Evolutionary conservation across 2,888 invertebrate species (phyloP).

Genomic region (Dioctria rufipes): DNA sequence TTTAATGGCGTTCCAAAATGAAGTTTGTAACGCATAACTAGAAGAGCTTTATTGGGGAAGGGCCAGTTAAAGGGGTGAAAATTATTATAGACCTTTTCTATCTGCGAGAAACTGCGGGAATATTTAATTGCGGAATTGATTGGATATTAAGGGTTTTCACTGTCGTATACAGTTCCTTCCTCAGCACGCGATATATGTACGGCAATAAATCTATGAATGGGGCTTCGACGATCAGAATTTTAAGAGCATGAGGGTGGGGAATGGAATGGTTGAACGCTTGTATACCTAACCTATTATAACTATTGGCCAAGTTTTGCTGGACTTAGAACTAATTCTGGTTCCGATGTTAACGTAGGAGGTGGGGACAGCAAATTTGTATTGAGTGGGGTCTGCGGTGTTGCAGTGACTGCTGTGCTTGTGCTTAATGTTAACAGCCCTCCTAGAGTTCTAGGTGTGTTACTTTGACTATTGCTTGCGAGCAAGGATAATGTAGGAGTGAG

Average conservation of each 20-base stretch:
- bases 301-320: slow-evolving; percentile 71
- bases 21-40: not conserved
- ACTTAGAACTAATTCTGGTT: slow-evolving; percentile 71
- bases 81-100: not conserved
- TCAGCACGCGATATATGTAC: slow-evolving; percentile 28
- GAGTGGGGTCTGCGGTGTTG: slow-evolving; percentile 49
- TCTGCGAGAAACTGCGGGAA: slow-evolving; percentile 41
- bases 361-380: slow-evolving; percentile 53
- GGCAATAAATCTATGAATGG: slow-evolving; percentile 33
- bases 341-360: slow-evolving; percentile 59
- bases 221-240: slow-evolving; percentile 7
- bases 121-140: slow-evolving; percentile 49
- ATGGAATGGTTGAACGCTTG: not conserved
- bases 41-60: not conserved
- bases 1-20: no score
- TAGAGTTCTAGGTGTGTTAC: slow-evolving; percentile 59
- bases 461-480: slow-evolving; percentile 55
- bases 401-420: slow-evolving; percentile 60
- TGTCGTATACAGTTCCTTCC: not conserved
- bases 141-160: slow-evolving; percentile 15
- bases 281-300: slow-evolving; percentile 44
- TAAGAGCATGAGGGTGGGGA: not conserved
- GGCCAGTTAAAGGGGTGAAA: not conserved
- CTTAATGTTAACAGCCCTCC: slow-evolving; percentile 64
- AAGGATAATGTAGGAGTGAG: slow-evolving; percentile 61